Base-by-base conservation (phyloP, 2,888 invertebrate species). In the Lithophane ornitopus region DNA sequence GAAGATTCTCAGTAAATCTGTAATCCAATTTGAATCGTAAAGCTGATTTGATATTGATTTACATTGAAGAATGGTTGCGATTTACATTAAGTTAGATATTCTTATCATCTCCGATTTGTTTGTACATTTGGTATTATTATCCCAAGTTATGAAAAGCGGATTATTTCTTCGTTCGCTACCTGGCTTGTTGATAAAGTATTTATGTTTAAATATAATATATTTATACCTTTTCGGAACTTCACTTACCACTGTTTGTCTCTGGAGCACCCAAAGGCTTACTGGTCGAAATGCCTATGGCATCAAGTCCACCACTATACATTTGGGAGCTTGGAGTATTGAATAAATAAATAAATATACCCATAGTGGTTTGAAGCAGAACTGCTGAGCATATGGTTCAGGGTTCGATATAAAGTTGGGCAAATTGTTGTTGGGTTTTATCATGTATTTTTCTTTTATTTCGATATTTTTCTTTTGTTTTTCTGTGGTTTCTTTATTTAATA, bases 1-100 rank as follows among this genome's bases (percentile, higher is more conserved):
- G n/a, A 22, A 77, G 68, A 59, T 66, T 74, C 59, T 49, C 61
- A 46, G 58, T 76, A 65, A 76, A 39, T 54, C 61, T 52, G 46
- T 70, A 81, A 85, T 81, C 82, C 58, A 81, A 83, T 82, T 77
- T 85, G 70, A 85, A 83, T 77, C 68, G 12, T 69, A 70, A 81
- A 85, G 46, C 65, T 16, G 61, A 59, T 71, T 70, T 62, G 56
- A 62, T 77, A 81, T 82, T 68, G 81, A 66, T 77, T 82, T 71
- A 58, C 46, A 71, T 61, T 44, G 39, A 34, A 52, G n/a, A 77
- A 77, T 85, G 58, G 46, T 44, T 39, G 46, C 9, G 34, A 70
- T 80, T 82, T 84, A 82, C 84, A 70, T 80, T 46, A 68, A 63
- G 39, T 46, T 63, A 65, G 44, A 69, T 65, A 59, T 56, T 66